phyloP scores from a whole-genome alignment of 30 jellyfish, hydroid and myxozoan genomes.

The Chrysaora quinquecirrha region DNA sequence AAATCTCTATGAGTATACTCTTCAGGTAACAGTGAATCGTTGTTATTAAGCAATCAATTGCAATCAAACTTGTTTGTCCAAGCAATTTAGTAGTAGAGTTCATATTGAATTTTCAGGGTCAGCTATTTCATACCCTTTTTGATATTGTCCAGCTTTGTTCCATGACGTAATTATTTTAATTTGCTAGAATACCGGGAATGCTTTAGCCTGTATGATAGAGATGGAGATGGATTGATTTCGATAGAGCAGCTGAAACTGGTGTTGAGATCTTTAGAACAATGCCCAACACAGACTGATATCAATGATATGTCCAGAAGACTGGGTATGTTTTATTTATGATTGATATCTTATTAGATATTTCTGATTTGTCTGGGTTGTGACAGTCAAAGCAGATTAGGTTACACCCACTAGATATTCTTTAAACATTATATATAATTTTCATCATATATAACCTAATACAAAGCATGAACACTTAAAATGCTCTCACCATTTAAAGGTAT shows the following conservation, averaged over 20 bases:
- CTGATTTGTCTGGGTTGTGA: no score
- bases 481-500: no score
- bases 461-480: no score
- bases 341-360: no score
- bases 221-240: constrained; percentile 96
- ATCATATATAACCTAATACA: no score
- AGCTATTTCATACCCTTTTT: background rate
- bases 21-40: no score
- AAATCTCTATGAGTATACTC: no score
- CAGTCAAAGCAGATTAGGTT: no score
- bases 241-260: constrained; percentile 87
- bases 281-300: constrained; percentile 94
- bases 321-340: constrained; percentile 46
- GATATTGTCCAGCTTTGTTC: background rate
- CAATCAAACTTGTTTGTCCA: no score
- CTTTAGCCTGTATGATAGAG: constrained; percentile 95
- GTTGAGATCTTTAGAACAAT: constrained; percentile 92
- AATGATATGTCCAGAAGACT: constrained; percentile 40
- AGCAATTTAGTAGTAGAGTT: background rate
- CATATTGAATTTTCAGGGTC: background rate
- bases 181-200: constrained; percentile 76
- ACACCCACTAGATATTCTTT: no score
- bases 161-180: background rate
- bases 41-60: no score
- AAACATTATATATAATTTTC: no score